These are phyloP conservation scores for Menidia beryllina DNA, from an alignment of 2,113 vertebrate genomes.

Conservation along the genomic window DNA sequence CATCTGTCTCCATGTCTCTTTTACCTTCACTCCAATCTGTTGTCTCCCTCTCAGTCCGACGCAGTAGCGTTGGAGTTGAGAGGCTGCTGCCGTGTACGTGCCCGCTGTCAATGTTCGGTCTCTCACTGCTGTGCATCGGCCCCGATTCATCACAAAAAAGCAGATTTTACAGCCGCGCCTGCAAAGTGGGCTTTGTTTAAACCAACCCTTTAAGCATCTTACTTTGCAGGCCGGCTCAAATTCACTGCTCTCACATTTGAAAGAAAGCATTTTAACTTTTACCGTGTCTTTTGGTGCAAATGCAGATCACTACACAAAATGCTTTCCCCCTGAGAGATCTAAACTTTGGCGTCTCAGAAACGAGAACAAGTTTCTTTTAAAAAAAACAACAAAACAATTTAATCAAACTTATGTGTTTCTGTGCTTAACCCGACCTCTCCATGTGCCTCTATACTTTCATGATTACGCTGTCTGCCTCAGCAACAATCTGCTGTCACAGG, in stretches of 20 bases:
- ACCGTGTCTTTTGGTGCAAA: conserved; percentile 2
- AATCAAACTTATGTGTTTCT: conserved; percentile 1
- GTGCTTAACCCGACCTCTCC: conserved; percentile 34
- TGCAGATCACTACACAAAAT: neutral
- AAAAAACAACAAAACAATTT: no score
- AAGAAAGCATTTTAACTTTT: conserved; percentile 8
- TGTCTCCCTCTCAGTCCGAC: conserved; percentile 36
- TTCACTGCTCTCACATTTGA: neutral
- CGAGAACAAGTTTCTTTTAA: conserved; percentile 6
- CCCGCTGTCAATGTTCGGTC: conserved; percentile 33
- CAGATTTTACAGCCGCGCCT: conserved; percentile 34
- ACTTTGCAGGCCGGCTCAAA: conserved; percentile 33
- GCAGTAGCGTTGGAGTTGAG: conserved; percentile 27
- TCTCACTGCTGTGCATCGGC: neutral
- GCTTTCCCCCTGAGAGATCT: neutral
- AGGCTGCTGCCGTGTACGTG: conserved; percentile 24
- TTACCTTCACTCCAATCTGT: conserved; percentile 9
- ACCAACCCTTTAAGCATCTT: conserved; percentile 26
- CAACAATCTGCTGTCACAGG: no score
- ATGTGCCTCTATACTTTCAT: conserved; percentile 36
- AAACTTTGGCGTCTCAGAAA: conserved; percentile 1
- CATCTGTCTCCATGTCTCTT: conserved; percentile 24
- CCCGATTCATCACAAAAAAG: conserved; percentile 43
- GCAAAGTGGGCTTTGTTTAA: conserved; percentile 21
- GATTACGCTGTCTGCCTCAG: conserved; percentile 48